These are phyloP conservation scores for Hyperoplus lanceolatus DNA, from an alignment of 2,797 vertebrate species.

Conservation along the genomic window DNA sequence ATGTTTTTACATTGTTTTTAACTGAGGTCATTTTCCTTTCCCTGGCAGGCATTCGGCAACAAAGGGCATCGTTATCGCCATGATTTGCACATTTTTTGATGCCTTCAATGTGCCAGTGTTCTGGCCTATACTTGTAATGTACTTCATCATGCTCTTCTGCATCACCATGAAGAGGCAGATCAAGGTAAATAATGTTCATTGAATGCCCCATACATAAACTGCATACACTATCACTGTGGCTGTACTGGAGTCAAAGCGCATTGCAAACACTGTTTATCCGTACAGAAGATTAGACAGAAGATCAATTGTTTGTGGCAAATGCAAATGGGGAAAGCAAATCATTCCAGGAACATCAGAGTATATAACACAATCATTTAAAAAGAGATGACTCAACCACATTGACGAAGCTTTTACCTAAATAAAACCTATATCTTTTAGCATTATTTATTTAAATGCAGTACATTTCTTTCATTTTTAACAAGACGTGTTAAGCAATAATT, in stretches of 20 bases:
- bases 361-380: too few species aligned
- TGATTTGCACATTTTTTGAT: constrained; percentile 98
- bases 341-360: background rate
- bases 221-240: background rate
- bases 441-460: background rate
- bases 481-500: too few species aligned
- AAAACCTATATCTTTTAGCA: background rate
- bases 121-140: constrained; percentile 99
- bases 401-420: background rate
- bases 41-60: constrained; percentile 95
- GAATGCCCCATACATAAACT: background rate
- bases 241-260: background rate
- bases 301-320: background rate
- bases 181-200: constrained; percentile 87
- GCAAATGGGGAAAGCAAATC: too few species aligned
- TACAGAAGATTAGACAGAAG: too few species aligned
- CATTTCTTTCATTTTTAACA: background rate
- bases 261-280: background rate
- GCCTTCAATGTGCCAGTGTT: constrained; percentile 99
- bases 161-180: constrained; percentile 99
- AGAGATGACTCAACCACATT: background rate
- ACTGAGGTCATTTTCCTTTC: constrained; percentile 16
- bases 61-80: constrained; percentile 97
- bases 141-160: constrained; percentile 99
- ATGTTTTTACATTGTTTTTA: constrained; percentile 1